Base-by-base conservation (phyloP, 2,888 invertebrate species). In the Drosophila planitibia region DNA sequence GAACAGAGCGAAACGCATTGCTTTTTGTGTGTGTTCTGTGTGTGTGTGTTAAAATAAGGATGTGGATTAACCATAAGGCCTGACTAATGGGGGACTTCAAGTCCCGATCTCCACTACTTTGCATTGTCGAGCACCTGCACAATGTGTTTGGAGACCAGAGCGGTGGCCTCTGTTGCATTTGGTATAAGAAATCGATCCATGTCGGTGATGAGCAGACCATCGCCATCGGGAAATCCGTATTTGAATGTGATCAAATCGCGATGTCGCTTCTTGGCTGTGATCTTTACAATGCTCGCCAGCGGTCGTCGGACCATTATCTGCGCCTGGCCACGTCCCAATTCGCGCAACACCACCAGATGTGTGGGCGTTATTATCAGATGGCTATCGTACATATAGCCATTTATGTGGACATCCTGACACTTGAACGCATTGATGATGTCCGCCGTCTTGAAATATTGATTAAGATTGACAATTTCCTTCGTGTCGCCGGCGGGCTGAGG, bases 241-340 rank as follows among this genome's bases (percentile, higher is more conserved):
- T 98, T 98, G 93, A 99, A 99, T 1, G 99, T 99, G 76, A 99
- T 98, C 85, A 99, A 94, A 94, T 99, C 98, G 0, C 99, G 99
- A 92, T 98, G 97, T 67, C 97, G 96, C 93, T 98, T 98, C 93
- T 98, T 98, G 16, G 99, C 98, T 1, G 99, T 99, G 75, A 99
- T 99, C 94, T 98, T 98, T 12, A 99, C 97, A 85, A 99, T 98
- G 60, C 97, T 97, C 3, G 97, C 96, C 63, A 99, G 94, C 0
- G 98, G 97, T 65, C 99, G 95, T 75, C 97, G 95, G 0, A 98
- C 97, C 90, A 98, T 96, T 0, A 99, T 95, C 92, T 97, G 96
- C 0, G 97, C 98, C 81, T 95, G 95, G 2, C 97, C 98, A 19
- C 96, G 95, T 0, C 89, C 85, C 76, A 97, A 94, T 90, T 97